Percentiles rank a stretch among this genome's conserved stretches.
phyloP scores from a whole-genome alignment of 2,797 vertebrate species.

The Eutrigla gurnardus region DNA sequence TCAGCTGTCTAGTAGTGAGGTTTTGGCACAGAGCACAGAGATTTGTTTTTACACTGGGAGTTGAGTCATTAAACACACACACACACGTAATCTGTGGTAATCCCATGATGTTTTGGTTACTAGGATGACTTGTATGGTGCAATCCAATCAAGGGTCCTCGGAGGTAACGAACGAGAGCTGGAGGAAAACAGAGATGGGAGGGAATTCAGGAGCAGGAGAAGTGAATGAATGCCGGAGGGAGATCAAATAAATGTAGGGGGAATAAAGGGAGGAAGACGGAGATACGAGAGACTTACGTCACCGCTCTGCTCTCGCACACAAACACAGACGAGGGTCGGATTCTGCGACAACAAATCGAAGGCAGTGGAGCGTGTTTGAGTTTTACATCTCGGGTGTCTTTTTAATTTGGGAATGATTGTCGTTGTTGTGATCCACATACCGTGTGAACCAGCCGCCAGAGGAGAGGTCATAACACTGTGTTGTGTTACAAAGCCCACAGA shows the following conservation, averaged over 20 bases:
- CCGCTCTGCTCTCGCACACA: conserved; percentile 7
- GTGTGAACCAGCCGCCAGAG: conserved; percentile 35
- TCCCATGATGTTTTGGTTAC: conserved; percentile 62
- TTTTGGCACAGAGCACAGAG: neutral
- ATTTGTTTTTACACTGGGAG: conserved; percentile 15
- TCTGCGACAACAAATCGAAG: conserved; percentile 29
- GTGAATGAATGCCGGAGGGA: conserved; percentile 34
- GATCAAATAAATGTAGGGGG: conserved; percentile 41
- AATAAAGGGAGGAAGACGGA: conserved; percentile 47
- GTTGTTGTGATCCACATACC: conserved; percentile 13
- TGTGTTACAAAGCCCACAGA: conserved; percentile 36
- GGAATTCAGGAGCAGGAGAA: conserved; percentile 17
- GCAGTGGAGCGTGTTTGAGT: neutral
- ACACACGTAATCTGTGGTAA: conserved; percentile 56
- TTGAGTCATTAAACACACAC: conserved; percentile 44
- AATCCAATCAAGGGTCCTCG: conserved; percentile 63
- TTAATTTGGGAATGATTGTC: conserved; percentile 54
- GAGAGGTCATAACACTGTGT: conserved; percentile 25
- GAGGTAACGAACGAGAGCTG: conserved; percentile 51
- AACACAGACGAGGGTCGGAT: conserved; percentile 21
- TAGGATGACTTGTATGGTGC: conserved; percentile 48
- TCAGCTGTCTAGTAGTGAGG: neutral
- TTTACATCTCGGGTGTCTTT: conserved; percentile 34
- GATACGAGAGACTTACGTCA: conserved; percentile 51
- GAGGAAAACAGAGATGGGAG: conserved; percentile 34